Base-by-base conservation (phyloP, 53 echinoderm and acorn worm genomes). In the Apostichopus leukothele region DNA sequence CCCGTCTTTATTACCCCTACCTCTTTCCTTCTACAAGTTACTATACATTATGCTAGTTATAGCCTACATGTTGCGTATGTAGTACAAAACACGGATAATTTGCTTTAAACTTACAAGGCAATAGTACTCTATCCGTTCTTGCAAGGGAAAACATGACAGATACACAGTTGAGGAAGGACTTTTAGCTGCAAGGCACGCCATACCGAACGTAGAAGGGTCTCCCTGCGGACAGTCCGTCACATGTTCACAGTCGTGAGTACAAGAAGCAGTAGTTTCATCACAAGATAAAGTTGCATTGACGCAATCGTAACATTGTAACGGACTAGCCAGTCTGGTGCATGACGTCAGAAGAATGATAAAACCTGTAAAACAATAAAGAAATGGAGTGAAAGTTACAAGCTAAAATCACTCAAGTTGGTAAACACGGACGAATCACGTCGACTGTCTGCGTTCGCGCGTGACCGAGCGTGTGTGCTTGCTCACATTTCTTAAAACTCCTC, bases 221-320 rank as follows among this genome's bases (percentile, higher is more conserved):
- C 2, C 16, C 9, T 20, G 9, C 0, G 26, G 20, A n/a, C 84
- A 84, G 6, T 59, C 84, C 27, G 0, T 7, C 10, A 25, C 16
- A 25, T 84, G 9, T 61, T 3, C n/a, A 55, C 84, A 84, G 84
- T 84, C 60, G 60, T 84, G 84, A 26, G 84, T 59, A 27, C 84
- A 84, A 3, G 22, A 55, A 0, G 18, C 76, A 20, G 25, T 39
- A 0, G 13, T 61, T 23, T 13, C 39, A 39, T 25, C 59, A 66
- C 84, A 84, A 63, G 27, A 18, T 5, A 84, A 55, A 20, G 21
- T 84, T 19, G 84, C 84, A 5, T 18, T 66, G 2, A 3, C 19
- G 39, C 84, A 84, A 14, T 7, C 0, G 12, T 8, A 59, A 60
- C 84, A 84, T 84, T 10, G 9, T 19, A 84, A 84, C 8, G 84